Evolutionary conservation across 2,797 vertebrate genomes (phyloP).

Genomic region (Phyllotis vaccarum): DNA sequence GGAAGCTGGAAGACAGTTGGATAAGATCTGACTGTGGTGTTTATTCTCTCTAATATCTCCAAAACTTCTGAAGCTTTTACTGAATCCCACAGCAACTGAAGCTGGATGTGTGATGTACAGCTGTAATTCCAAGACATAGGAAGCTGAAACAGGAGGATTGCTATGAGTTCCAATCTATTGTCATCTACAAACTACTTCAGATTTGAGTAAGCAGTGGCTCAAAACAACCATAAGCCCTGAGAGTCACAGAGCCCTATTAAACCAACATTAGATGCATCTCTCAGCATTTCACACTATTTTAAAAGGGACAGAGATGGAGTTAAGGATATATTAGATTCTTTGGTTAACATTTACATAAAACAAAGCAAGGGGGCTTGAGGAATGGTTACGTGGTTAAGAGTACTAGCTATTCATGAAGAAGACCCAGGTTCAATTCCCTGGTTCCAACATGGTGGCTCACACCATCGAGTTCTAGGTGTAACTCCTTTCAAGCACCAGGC

Average conservation of each 20-base stretch:
- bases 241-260: not conserved
- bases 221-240: not conserved
- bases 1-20: too few relatives aligned
- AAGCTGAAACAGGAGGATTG: not conserved
- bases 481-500: not conserved
- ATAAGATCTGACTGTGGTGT: too few relatives aligned
- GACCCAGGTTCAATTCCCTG: not conserved
- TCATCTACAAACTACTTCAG: not conserved
- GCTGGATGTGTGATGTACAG: not conserved
- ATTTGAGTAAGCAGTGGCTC: not conserved
- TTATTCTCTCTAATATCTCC: too few relatives aligned
- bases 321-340: conserved; percentile 1
- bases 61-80: too few relatives aligned
- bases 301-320: conserved; percentile 20
- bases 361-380: not conserved
- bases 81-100: too few relatives aligned
- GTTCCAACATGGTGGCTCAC: not conserved
- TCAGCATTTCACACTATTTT: not conserved
- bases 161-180: not conserved
- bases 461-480: too few relatives aligned
- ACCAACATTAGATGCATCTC: not conserved
- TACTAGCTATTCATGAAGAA: not conserved
- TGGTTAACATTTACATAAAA: conserved; percentile 37
- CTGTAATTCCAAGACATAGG: not conserved
- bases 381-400: not conserved